These are phyloP conservation scores for Scaptomyza polygonia DNA, from an alignment of 2,888 invertebrate species.

Conservation along the genomic window DNA sequence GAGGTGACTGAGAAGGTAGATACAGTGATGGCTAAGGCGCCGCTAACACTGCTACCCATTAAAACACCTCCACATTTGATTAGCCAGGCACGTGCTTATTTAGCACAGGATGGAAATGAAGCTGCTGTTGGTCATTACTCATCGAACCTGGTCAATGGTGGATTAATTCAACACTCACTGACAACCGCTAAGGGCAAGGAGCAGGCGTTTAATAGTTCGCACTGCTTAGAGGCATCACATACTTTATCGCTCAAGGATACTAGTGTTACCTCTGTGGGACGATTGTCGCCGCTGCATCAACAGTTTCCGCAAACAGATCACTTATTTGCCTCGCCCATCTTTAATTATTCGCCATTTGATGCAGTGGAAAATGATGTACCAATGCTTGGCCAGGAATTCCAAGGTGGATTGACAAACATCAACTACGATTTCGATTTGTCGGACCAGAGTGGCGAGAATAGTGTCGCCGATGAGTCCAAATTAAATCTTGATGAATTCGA, in stretches of 20 bases:
- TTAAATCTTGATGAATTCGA: slow-evolving; percentile 84
- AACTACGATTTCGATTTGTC: slow-evolving; percentile 92
- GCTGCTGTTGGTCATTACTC: slow-evolving; percentile 76
- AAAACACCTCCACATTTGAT: slow-evolving; percentile 87
- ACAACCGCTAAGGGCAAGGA: slow-evolving; percentile 13
- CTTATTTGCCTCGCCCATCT: slow-evolving; percentile 86
- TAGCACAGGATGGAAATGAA: slow-evolving; percentile 39
- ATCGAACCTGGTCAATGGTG: slow-evolving; percentile 77
- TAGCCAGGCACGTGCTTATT: slow-evolving; percentile 70
- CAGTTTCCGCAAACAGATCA: slow-evolving; percentile 84
- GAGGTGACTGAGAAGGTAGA: slow-evolving; percentile 90
- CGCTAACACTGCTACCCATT: slow-evolving; percentile 88
- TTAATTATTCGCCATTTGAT: slow-evolving; percentile 86
- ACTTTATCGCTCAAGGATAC: slow-evolving; percentile 74
- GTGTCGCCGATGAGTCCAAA: slow-evolving; percentile 86
- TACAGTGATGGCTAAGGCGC: slow-evolving; percentile 89
- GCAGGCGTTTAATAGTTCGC: slow-evolving; percentile 7
- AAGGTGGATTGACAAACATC: slow-evolving; percentile 88
- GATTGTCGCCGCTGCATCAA: slow-evolving; percentile 71
- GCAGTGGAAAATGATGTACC: slow-evolving; percentile 87
- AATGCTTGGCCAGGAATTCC: slow-evolving; percentile 84
- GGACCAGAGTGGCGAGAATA: slow-evolving; percentile 90
- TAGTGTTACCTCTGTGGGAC: slow-evolving; percentile 60
- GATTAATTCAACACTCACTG: slow-evolving; percentile 28
- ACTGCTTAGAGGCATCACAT: slow-evolving; percentile 25